Evolutionary conservation across 2,888 invertebrate species (phyloP), one percentile per base, ranked within the genome.

Genomic region (Erannis defoliaria): DNA sequence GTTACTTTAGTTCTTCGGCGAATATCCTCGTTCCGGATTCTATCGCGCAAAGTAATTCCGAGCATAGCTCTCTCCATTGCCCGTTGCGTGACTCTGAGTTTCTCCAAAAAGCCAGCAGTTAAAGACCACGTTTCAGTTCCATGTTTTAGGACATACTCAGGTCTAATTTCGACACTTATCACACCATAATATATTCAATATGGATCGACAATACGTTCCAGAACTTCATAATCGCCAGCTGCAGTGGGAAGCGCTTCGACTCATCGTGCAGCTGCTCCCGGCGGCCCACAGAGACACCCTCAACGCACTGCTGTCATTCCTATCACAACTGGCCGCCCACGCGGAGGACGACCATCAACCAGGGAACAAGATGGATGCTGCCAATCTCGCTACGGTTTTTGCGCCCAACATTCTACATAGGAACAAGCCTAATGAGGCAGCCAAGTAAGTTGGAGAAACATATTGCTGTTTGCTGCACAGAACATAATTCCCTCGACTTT

Each of bases 291-390:
- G 98, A 46, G 98, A 99, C 92, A 99, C 98, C 0, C 94, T 99
- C 21, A 96, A 95, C 89, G 95, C 96, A 3, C 92, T 99, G 65
- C 93, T 99, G 40, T 95, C 94, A 73, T 98, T 99, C 89, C 95
- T 98, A 54, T 94, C 96, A 29, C 95, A 95, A 71, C 96, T 98
- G 26, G 96, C 97, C 0, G 93, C 94, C 60, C 94, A 97, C 87
- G 94, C 96, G 45, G 94, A 94, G 45, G 97, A 97, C 82, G 90
- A 90, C 53, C 94, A 93, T 69, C 93, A 94, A 63, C 86, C 95
- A 12, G 98, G 98, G 1, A 98, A 98, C 90, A 98, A 97, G 93
- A 99, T 99, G 99, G 97, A 98, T 85, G 96, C 97, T 43, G 96
- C 95, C 54, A 99, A 98, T 86, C 90, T 99, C 66, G 98, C 99